Evolutionary conservation across 2,113 vertebrate genomes (phyloP).

Genomic region (Rousettus leschenaultii): DNA sequence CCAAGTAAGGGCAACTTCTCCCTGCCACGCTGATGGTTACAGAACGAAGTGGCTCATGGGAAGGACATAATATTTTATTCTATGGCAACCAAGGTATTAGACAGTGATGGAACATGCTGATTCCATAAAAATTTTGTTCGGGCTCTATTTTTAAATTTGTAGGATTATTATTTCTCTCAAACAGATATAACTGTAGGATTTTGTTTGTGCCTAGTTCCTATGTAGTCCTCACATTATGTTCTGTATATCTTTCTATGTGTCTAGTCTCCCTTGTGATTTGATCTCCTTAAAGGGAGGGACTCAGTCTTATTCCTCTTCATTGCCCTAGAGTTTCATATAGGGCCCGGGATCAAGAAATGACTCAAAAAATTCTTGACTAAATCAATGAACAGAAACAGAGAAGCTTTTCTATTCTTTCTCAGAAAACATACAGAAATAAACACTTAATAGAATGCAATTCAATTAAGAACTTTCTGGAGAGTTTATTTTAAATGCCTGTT

Average conservation of each 20-base stretch:
- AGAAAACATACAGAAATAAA: constrained; percentile 22
- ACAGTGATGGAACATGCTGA: neutral
- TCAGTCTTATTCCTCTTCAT: neutral
- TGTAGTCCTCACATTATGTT: neutral
- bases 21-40: no score
- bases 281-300: neutral
- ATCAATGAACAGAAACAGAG: neutral
- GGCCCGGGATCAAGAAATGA: neutral
- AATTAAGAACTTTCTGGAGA: neutral
- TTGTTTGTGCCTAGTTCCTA: neutral
- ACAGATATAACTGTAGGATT: neutral
- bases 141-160: neutral
- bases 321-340: neutral
- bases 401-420: neutral
- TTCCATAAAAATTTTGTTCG: neutral
- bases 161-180: neutral
- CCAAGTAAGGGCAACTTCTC: neutral
- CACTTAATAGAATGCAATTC: neutral
- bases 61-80: neutral
- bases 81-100: neutral
- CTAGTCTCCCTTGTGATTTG: neutral
- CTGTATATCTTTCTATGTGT: neutral
- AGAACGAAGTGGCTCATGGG: neutral
- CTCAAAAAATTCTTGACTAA: neutral
- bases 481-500: neutral